phyloP scores from a whole-genome alignment of 2,113 vertebrate species.

The Hystrix brachyura region DNA sequence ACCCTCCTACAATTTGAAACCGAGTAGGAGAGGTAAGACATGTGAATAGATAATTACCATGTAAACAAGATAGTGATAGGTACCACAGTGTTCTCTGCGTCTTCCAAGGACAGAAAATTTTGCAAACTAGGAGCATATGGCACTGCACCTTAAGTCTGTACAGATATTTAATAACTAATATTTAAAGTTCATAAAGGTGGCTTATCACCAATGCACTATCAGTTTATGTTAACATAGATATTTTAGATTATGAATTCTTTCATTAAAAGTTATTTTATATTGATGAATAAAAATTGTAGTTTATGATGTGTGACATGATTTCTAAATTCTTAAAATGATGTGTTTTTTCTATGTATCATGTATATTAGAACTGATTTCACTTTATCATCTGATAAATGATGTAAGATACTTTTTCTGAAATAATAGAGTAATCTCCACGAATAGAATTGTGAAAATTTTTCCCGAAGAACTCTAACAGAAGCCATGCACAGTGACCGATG shows the following conservation, averaged over 20 bases:
- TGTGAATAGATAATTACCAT: neutral
- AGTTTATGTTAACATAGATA: neutral
- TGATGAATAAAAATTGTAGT: neutral
- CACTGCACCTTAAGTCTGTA: neutral
- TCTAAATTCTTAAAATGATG: neutral
- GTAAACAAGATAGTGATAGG: neutral
- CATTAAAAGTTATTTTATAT: neutral
- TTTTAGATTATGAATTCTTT: neutral
- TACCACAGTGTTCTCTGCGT: neutral
- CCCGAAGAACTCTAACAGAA: neutral
- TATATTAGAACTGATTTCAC: neutral
- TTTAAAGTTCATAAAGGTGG: neutral
- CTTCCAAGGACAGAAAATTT: neutral
- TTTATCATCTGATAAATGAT: neutral
- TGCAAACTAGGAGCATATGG: neutral
- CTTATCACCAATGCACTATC: neutral
- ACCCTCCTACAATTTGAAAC: neutral
- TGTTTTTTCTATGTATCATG: neutral
- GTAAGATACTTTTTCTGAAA: neutral
- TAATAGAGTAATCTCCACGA: neutral
- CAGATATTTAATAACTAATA: neutral
- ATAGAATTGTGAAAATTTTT: neutral
- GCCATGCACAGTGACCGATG: neutral
- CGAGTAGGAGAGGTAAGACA: neutral
- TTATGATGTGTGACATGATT: neutral